Evolutionary conservation across 2,888 invertebrate species (phyloP), one percentile per base, ranked within the genome.

Genomic region (Sarcophaga variegata): DNA sequence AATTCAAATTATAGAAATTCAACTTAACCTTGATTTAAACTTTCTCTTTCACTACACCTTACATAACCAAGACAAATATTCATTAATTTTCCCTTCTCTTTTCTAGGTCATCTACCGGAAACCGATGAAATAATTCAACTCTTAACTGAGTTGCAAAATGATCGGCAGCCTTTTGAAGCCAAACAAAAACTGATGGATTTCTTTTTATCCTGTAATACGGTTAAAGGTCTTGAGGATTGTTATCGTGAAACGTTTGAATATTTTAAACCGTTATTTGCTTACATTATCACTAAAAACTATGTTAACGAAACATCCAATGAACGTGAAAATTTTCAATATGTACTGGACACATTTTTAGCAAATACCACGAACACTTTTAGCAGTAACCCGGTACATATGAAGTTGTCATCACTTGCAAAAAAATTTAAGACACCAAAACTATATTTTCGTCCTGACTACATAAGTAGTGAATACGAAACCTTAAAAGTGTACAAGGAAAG

Each of bases 191-290:
- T 93, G 14, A 90, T 90, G 78, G 91, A 92, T 71, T 93, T 92
- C 70, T 92, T 92, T 70, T 90, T 93, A 4, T 93, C 93, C 3
- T 93, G 93, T 85, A 92, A 91, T 63, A 84, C 88, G 0, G 85
- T 89, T 0, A 92, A 91, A 75, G 88, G 90, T 0, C 81, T 93
- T 20, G 92, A 92, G 69, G 93, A 93, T 76, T 93, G 93, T 54
- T 93, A 93, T 89, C 92, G 92, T 0, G 91, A 93, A 81, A 89
- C 92, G 0, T 93, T 92, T 37, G 90, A 92, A 78, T 92, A 90
- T 64, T 93, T 93, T 14, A 92, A 91, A 62, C 93, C 93, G 0
- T 67, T 93, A 4, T 93, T 93, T 54, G 93, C 91, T 0, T 93
- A 93, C 62, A 91, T 93, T 14, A 90, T 93, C 3, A 91, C 90